Conservation (phyloP, 2,888 invertebrate species). For the Unio delphinus region DNA sequence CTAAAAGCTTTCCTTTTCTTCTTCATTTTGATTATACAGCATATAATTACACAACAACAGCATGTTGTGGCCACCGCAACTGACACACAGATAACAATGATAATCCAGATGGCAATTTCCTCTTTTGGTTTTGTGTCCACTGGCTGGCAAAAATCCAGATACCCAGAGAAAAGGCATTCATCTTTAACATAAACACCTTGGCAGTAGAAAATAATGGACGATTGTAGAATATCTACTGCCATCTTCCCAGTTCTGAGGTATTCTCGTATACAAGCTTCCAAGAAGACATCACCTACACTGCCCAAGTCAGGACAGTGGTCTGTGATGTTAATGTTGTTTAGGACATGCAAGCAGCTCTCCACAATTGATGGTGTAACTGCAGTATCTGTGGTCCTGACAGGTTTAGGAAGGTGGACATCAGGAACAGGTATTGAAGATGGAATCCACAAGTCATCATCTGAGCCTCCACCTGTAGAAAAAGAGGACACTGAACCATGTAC, state of each 20-base stretch:
- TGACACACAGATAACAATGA: conserved; percentile 9
- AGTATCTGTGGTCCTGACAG: conserved; percentile 6
- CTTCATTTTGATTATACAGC: conserved; percentile 5
- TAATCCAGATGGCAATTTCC: not conserved
- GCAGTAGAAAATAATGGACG: conserved; percentile 44
- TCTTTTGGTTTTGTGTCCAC: conserved; percentile 1
- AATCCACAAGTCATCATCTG: conserved; percentile 21
- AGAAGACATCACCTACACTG: conserved; percentile 33
- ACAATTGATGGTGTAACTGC: conserved; percentile 12
- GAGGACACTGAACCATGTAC: not conserved
- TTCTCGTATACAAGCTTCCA: conserved; percentile 49
- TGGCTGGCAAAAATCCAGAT: conserved; percentile 44
- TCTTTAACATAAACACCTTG: conserved; percentile 35
- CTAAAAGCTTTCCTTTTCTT: conserved; percentile 1
- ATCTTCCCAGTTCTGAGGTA: conserved; percentile 23
- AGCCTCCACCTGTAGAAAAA: not conserved
- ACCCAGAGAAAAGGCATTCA: conserved; percentile 44
- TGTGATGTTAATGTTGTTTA: conserved; percentile 24
- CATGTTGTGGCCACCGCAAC: not conserved
- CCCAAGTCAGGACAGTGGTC: conserved; percentile 25
- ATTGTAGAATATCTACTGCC: conserved; percentile 19
- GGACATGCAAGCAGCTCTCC: conserved; percentile 18
- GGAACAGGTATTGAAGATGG: conserved; percentile 36
- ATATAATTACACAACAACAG: not conserved
- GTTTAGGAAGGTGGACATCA: conserved; percentile 17